Base-by-base conservation (phyloP, 2,113 vertebrate genomes). In the Rissa tridactyla region DNA sequence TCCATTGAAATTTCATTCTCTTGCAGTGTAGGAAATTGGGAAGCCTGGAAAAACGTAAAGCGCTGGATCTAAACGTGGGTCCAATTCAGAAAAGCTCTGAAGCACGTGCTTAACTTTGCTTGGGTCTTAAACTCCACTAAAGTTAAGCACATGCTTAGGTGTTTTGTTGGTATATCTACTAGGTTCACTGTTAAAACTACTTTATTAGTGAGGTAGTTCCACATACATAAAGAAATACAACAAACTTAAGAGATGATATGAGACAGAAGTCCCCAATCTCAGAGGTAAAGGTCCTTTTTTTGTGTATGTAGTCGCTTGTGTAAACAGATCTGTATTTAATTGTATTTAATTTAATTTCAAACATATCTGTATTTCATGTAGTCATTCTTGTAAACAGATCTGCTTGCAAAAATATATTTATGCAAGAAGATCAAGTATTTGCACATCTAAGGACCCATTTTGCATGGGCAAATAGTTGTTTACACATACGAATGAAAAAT, bases 381-480 rank as follows among this genome's bases (percentile, higher is more conserved):
- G 89, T 58, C 49, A 58, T 77, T 91, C 75, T 38, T 89, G 62
- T 90, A 95, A 95, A 89, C 93, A 90, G 84, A 95, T 82, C 51
- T 55, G 66, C 71, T 88, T 80, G 81, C 75, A 91, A 89, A 93
- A 72, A 88, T 82, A 83, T 75, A 96, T 95, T 94, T 96, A 91
- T 94, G 82, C 68, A 88, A 88, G 81, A 69, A 82, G 71, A 91
- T 78, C 84, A 71, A 91, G 78, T 90, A 94, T 94, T 92, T 97
- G 75, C 94, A 95, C 64, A 90, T 91, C 92, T 97, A 88, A 96
- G 73, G 77, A 82, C 38, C 44, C 70, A 61, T 82, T 96, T 89
- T 96, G 92, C 91, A 95, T 95, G 89, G 58, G 75, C 78, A 94
- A 96, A 95, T 80, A 96, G 66, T 72, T 92, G 93, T 95, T 96